phyloP scores from a whole-genome alignment of 2,113 vertebrate genomes.

The Syngnathus floridae region DNA sequence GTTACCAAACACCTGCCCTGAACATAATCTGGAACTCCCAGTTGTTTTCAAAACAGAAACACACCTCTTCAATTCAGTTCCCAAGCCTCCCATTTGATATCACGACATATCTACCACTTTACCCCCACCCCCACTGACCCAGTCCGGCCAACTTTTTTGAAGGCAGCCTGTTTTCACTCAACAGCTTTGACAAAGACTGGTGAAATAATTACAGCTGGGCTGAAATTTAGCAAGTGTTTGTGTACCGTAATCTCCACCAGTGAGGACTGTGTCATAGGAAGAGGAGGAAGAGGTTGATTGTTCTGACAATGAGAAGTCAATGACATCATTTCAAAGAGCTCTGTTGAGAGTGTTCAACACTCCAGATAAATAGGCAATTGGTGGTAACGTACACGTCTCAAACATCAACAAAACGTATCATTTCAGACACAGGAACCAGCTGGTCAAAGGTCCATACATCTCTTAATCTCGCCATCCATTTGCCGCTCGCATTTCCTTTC shows the following conservation, averaged over 20 bases:
- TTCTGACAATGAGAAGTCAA: slow-evolving; percentile 62
- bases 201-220: slow-evolving; percentile 68
- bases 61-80: slow-evolving; percentile 56
- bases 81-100: slow-evolving; percentile 68
- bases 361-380: slow-evolving; percentile 15
- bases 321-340: slow-evolving; percentile 68
- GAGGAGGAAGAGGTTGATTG: slow-evolving; percentile 70
- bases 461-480: slow-evolving; percentile 12
- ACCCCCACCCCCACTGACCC: slow-evolving; percentile 10
- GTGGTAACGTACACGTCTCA: slow-evolving; percentile 20
- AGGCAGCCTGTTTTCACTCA: slow-evolving; percentile 63
- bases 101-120: slow-evolving; percentile 54
- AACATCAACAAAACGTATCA: slow-evolving; percentile 35
- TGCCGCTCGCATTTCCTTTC: not conserved
- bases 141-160: slow-evolving; percentile 53
- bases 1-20: slow-evolving; percentile 44
- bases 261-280: slow-evolving; percentile 65
- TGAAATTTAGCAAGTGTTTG: slow-evolving; percentile 51
- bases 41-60: slow-evolving; percentile 42
- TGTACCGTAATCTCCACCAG: slow-evolving; percentile 53
- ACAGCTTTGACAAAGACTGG: slow-evolving; percentile 63
- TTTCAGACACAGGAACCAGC: slow-evolving; percentile 23
- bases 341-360: slow-evolving; percentile 39
- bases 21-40: slow-evolving; percentile 31
- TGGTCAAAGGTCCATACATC: slow-evolving; percentile 18